Evolutionary conservation across 2,113 vertebrate genomes (phyloP).

Genomic region (Syngnathus typhle): DNA sequence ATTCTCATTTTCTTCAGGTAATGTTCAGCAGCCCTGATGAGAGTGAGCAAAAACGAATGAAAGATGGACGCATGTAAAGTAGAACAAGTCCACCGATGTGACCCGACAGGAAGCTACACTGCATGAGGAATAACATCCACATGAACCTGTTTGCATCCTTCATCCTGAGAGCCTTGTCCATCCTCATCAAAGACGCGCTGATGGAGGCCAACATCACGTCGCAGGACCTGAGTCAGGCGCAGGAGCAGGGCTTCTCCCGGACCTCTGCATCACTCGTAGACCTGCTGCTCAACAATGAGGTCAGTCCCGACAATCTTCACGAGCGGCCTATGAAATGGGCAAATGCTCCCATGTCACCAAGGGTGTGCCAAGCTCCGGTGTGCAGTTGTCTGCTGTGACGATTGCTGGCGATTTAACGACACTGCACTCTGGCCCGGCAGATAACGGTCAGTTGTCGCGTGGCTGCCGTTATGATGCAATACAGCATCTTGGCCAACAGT

Average conservation of each 20-base stretch:
- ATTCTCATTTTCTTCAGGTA: conserved; percentile 91
- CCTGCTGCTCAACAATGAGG: conserved; percentile 64
- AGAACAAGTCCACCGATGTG: neutral
- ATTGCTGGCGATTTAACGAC: no score
- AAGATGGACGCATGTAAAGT: no score
- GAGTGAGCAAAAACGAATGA: no score
- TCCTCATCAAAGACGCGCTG: conserved; percentile 84
- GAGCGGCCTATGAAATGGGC: no score
- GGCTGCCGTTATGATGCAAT: conserved; percentile 95
- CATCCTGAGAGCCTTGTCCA: conserved; percentile 83
- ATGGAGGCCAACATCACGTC: conserved; percentile 56
- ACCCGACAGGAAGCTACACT: conserved; percentile 83
- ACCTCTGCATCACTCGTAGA: conserved; percentile 56
- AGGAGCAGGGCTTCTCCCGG: conserved; percentile 49
- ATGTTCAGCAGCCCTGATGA: neutral
- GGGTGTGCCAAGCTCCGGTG: neutral
- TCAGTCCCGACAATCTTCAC: conserved; percentile 25
- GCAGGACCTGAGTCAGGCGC: conserved; percentile 53
- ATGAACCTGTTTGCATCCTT: conserved; percentile 95
- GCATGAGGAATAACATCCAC: conserved; percentile 95
- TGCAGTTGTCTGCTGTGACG: no score
- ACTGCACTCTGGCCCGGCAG: conserved; percentile 56
- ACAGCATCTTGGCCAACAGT: conserved; percentile 94
- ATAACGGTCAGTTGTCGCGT: conserved; percentile 83
- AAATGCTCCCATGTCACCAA: neutral